Evolutionary conservation across 1,140 invertebrate genomes (phyloP), one percentile per base, ranked within the genome.

Genomic region (Callitettix versicolor): DNA sequence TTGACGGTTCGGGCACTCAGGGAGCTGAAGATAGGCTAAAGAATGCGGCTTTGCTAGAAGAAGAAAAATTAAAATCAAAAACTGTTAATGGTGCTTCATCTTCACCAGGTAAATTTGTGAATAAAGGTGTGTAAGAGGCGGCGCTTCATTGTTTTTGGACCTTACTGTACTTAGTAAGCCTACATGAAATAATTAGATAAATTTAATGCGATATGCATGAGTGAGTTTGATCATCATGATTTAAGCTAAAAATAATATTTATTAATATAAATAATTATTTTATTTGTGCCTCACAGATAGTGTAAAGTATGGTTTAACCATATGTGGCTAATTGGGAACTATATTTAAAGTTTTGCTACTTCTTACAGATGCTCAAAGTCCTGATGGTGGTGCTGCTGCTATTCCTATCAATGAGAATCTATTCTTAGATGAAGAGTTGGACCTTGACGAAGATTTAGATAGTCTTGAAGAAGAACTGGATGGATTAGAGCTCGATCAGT

Each of bases 361-460:
- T 40, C 3, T 4, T 40, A 17, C 14, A 40, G 38, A 17, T 40
- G 38, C 3, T 40, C 36, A 42, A n/a, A 42, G 50, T 53, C 36
- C 50, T 54, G 72, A 74, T 55, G 74, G 75, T 22, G 59, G 62
- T 18, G 58, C 54, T 30, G 67, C 63, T 36, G 69, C 67, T 12
- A 72, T 78, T 20, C 85, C 89, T 26, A 96, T 98, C 58, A 95
- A 98, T 72, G 93, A 97, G 72, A 91, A 95, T 69, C 78, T 98
- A 3, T 98, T 98, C 75, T 79, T 84, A 33, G 91, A 91, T 61
- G 91, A 81, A 67, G 89, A 93, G 65, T 69, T 88, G 40, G 85
- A 88, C 62, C 79, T 76, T 54, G 69, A 94, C 51, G 91, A 93
- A 65, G 86, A 93, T 63, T 46, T 30, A 30, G 26, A 30, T 30